Base-by-base conservation (phyloP, 2,888 invertebrate genomes). In the Drosophila longiperda region DNA sequence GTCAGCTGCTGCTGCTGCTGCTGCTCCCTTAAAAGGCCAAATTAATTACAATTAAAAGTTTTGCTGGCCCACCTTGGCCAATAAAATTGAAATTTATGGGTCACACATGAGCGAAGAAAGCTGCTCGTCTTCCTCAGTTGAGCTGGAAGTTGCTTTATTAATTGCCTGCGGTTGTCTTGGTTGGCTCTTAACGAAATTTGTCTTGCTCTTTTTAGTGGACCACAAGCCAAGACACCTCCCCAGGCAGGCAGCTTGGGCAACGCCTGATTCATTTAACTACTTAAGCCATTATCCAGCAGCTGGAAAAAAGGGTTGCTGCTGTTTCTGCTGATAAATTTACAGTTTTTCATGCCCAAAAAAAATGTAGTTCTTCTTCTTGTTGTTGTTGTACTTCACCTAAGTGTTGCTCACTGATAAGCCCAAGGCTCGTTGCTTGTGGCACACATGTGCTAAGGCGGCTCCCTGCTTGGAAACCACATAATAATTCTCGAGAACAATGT, bases 401-500 rank as follows among this genome's bases (percentile, higher is more conserved):
- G 80, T 83, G 82, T 72, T 77, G 68, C 70, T 50, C 67, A 62
- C 76, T 81, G 88, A 90, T 89, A 90, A 89, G 90, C 70, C 55
- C 53, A 45, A 42, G 66, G 36, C 49, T 42, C 40, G 20, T 9
- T 33, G 54, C 67, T 50, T 50, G 66, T 48, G 42, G 67, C 66
- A 58, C 77, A 73, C 74, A 69, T 82, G 76, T 80, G 72, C 52
- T 6, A 54, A 36, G 58, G 69, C 69, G 48, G 58, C 67, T 83
- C 73, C 55, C 82, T 83, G 84, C 83, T 78, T 88, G 84, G 79
- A 91, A 92, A 91, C 91, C 92, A 90, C 92, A 92, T 89, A 85
- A 85, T 85, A 85, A 85, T 91, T 91, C 90, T 92, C 84, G 83
- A 91, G 91, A 90, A 84, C 90, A 89, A 83, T 87, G 89, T 82